Evolutionary conservation across 2,113 vertebrate species (phyloP).

Genomic region (Ondatra zibethicus): DNA sequence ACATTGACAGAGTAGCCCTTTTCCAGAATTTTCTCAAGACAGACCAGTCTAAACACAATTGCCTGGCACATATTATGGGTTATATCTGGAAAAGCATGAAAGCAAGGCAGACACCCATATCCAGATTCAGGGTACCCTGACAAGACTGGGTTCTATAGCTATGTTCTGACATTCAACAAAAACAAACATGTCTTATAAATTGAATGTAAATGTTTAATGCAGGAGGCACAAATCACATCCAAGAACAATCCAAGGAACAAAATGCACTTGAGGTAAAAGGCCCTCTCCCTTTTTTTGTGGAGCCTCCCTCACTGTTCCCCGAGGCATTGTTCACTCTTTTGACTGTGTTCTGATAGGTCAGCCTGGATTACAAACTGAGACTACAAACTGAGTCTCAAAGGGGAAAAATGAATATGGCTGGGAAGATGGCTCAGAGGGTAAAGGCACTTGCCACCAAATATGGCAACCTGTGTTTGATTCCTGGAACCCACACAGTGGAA

Average conservation of each 20-base stretch:
- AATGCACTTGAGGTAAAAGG: no score
- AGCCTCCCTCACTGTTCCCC: no score
- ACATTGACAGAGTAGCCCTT: no score
- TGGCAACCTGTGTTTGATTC: background rate
- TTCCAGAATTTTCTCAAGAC: background rate
- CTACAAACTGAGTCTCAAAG: background rate
- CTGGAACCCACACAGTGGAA: background rate
- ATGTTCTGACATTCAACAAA: no score
- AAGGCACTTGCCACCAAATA: background rate
- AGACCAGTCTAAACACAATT: background rate
- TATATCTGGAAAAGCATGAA: background rate
- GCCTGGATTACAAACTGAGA: background rate
- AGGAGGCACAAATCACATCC: no score
- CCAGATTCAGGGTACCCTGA: background rate
- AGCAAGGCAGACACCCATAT: background rate
- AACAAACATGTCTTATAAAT: no score
- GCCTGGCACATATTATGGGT: background rate
- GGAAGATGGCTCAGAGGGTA: background rate
- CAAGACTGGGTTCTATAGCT: no score
- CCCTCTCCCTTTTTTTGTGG: no score
- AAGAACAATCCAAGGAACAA: no score
- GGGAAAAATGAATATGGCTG: background rate
- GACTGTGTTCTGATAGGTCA: background rate
- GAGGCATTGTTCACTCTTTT: background rate
- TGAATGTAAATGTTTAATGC: no score